Evolutionary conservation across 2,888 invertebrate species (phyloP).

Genomic region (Stenodera caucasica): DNA sequence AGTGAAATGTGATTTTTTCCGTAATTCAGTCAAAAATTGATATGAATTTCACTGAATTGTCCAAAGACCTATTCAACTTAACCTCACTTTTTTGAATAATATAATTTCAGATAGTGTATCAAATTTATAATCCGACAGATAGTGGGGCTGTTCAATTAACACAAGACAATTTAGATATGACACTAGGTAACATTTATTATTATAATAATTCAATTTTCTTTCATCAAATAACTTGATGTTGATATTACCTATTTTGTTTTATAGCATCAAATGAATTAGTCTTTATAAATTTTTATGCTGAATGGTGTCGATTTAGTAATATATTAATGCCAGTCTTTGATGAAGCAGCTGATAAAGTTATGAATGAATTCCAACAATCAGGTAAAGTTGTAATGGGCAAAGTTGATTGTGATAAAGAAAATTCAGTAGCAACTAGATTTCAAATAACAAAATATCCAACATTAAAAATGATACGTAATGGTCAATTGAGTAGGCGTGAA

Average conservation of each 20-base stretch:
- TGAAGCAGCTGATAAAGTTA: conserved; percentile 88
- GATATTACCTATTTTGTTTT: conserved; percentile 27
- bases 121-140: conserved; percentile 75
- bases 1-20: not conserved
- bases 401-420: conserved; percentile 96
- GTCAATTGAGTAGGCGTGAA: conserved; percentile 85
- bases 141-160: conserved; percentile 83
- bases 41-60: not conserved
- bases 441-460: conserved; percentile 99
- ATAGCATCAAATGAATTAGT: conserved; percentile 96
- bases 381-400: conserved; percentile 93
- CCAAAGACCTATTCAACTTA: not conserved
- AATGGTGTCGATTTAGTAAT: conserved; percentile 99
- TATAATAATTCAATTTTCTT: conserved; percentile 6
- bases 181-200: conserved; percentile 66
- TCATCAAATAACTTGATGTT: not conserved
- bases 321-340: conserved; percentile 95
- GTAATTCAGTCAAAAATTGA: not conserved
- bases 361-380: conserved; percentile 73
- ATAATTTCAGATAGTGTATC: conserved; percentile 56
- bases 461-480: conserved; percentile 90
- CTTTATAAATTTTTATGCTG: conserved; percentile 98
- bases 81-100: conserved; percentile 15
- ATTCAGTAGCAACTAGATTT: conserved; percentile 83
- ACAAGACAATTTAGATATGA: conserved; percentile 79